phyloP scores from a whole-genome alignment of 2,888 invertebrate species.

The Teinopalpus imperialis region DNA sequence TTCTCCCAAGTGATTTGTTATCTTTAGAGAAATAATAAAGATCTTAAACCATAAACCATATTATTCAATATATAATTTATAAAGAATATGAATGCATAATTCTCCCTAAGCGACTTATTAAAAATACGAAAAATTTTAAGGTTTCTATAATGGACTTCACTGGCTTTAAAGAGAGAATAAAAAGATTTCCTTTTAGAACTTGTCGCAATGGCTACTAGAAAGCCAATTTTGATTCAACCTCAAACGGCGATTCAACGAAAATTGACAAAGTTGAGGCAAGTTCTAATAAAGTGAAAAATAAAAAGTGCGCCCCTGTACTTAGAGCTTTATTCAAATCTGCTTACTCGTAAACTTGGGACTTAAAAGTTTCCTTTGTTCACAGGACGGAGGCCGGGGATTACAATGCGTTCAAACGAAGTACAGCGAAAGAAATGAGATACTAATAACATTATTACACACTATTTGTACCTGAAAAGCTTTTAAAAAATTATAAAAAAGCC shows the following conservation, averaged over 20 bases:
- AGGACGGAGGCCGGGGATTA: slow-evolving; percentile 35
- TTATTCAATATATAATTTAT: no score
- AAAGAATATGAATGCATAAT: not conserved
- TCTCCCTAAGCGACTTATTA: not conserved
- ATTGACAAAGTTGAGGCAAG: slow-evolving; percentile 18
- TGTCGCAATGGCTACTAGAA: slow-evolving; percentile 12
- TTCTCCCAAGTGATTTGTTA: no score
- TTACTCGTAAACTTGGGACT: slow-evolving; percentile 35
- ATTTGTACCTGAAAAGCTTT: slow-evolving; percentile 43
- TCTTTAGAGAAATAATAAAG: no score
- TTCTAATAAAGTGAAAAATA: slow-evolving; percentile 23
- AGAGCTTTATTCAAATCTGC: slow-evolving; percentile 28
- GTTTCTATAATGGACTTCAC: slow-evolving; percentile 13
- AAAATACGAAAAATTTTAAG: slow-evolving; percentile 8
- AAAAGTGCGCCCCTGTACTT: slow-evolving; percentile 18
- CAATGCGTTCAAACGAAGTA: slow-evolving; percentile 31
- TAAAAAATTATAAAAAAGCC: slow-evolving; percentile 33
- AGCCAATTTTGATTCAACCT: slow-evolving; percentile 13
- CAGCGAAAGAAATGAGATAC: slow-evolving; percentile 34
- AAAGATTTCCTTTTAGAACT: slow-evolving; percentile 5
- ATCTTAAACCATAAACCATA: no score
- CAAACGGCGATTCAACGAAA: slow-evolving; percentile 8
- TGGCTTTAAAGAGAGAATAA: slow-evolving; percentile 14
- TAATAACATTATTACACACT: slow-evolving; percentile 27
- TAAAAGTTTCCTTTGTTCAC: slow-evolving; percentile 46